phyloP scores from a whole-genome alignment of 2,888 invertebrate species.

The Archips crataeganus region DNA sequence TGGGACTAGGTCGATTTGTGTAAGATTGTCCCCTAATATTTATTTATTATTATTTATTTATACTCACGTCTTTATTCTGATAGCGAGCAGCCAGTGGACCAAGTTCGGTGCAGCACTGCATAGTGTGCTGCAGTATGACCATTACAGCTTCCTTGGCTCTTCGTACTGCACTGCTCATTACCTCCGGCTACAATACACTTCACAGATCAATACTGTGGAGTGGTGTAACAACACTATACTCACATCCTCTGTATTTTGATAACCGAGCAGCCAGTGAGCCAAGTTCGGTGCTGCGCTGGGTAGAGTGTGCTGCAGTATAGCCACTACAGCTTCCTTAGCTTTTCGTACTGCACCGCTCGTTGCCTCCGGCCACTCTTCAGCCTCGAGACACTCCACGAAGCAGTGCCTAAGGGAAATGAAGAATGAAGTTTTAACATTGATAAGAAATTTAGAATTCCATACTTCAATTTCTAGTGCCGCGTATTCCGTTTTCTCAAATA shows the following conservation, averaged over 20 bases:
- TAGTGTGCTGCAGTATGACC: conserved; percentile 91
- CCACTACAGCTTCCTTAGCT: conserved; percentile 90
- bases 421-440: no score
- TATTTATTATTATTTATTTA: no score
- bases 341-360: conserved; percentile 61
- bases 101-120: conserved; percentile 94
- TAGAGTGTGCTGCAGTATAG: conserved; percentile 91
- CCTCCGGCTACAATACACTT: conserved; percentile 79
- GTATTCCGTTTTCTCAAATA: no score
- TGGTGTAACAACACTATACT: conserved; percentile 54
- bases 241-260: conserved; percentile 92
- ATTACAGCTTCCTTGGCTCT: conserved; percentile 90
- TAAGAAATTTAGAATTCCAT: no score
- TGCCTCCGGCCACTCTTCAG: conserved; percentile 75
- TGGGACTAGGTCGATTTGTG: no score
- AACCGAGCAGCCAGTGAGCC: conserved; percentile 95
- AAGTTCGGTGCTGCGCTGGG: conserved; percentile 93
- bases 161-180: conserved; percentile 57
- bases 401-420: conserved; percentile 82
- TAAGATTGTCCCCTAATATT: no score
- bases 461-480: no score
- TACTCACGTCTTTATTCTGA: conserved; percentile 92
- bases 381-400: conserved; percentile 95
- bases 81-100: conserved; percentile 95
- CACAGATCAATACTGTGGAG: no score